Evolutionary conservation across 2,888 invertebrate species (phyloP).

Genomic region (Campoplex capitator): DNA sequence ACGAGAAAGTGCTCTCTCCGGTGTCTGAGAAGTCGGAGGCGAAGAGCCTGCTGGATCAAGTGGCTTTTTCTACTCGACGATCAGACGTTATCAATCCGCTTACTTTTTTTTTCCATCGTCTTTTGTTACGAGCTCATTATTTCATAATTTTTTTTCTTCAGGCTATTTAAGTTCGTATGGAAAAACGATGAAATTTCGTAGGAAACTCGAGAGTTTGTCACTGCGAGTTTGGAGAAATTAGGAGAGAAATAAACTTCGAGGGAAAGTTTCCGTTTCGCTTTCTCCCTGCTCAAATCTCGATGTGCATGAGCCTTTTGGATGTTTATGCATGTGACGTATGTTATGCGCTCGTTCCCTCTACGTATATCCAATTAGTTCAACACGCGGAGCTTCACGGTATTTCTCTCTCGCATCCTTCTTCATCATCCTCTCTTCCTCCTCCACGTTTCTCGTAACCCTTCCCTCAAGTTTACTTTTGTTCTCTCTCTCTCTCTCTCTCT

Average conservation of each 20-base stretch:
- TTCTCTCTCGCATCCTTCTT: slow-evolving; percentile 15
- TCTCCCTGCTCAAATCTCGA: slow-evolving; percentile 14
- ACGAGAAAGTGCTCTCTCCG: slow-evolving; percentile 17
- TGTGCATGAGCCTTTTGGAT: slow-evolving; percentile 54
- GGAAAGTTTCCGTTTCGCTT: not conserved
- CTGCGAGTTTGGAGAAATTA: not conserved
- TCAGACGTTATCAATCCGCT: slow-evolving; percentile 29
- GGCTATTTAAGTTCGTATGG: not conserved
- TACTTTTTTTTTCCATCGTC: not conserved
- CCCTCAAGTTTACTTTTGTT: slow-evolving; percentile 1
- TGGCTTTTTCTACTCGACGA: slow-evolving; percentile 33
- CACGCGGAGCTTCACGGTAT: slow-evolving; percentile 58
- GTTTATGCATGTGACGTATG: slow-evolving; percentile 62
- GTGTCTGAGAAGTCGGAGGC: slow-evolving; percentile 25
- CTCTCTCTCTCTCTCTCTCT: not conserved
- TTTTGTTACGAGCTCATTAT: not conserved
- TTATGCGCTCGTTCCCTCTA: slow-evolving; percentile 19
- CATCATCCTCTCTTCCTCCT: not conserved
- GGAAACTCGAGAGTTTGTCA: not conserved
- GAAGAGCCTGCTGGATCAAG: slow-evolving; percentile 50
- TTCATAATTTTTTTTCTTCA: not conserved
- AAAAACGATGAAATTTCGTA: not conserved
- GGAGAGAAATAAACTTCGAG: not conserved
- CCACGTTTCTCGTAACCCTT: not conserved
- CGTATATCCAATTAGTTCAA: slow-evolving; percentile 64